Evolutionary conservation across 2,113 vertebrate genomes (phyloP), one percentile per base, ranked within the genome.

Genomic region (Vulpes lagopus): DNA sequence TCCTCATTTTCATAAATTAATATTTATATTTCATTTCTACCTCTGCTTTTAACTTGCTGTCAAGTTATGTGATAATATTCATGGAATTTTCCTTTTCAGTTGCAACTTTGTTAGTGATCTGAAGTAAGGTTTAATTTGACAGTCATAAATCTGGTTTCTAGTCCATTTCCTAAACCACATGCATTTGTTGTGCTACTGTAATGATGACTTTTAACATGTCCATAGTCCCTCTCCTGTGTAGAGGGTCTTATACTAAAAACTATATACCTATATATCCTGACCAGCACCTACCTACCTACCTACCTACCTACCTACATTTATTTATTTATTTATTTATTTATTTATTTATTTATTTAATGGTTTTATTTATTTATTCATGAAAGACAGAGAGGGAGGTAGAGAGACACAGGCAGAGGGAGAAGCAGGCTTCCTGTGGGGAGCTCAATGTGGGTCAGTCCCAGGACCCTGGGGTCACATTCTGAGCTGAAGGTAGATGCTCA

Each of bases 1-100:
- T 97, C 71, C 83, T 86, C 87, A 97, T 93, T 96, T 23, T 25
- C 69, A 92, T n/a, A 96, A 97, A 85, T 55, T 43, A 20, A 30
- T 55, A 27, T 97, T 96, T 91, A 95, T 20, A n/a, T 43, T 43
- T 27, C 2, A 88, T 14, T 71, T 97, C 97, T 97, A 49, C 32
- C 43, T 64, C 53, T 64, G 25, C 38, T 81, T 83, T 88, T 64
- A 71, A 95, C 87, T 71, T 89, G 0, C 20, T 92, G 94, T 94
- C 19, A 64, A 59, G 27, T 62, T 64, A 35, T 55, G 6, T 92
- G 60, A 74, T 22, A 78, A 43, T 30, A 79, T n/a, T 87, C 7
- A 16, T 51, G 9, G 11, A 14, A 73, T 78, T 76, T 93, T 87
- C 38, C 71, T 81, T 92, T 76, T 55, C 23, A 76, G 59, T 78